These are phyloP conservation scores for Oophaga pumilio DNA, from an alignment of 2,113 vertebrate genomes.

Conservation along the genomic window DNA sequence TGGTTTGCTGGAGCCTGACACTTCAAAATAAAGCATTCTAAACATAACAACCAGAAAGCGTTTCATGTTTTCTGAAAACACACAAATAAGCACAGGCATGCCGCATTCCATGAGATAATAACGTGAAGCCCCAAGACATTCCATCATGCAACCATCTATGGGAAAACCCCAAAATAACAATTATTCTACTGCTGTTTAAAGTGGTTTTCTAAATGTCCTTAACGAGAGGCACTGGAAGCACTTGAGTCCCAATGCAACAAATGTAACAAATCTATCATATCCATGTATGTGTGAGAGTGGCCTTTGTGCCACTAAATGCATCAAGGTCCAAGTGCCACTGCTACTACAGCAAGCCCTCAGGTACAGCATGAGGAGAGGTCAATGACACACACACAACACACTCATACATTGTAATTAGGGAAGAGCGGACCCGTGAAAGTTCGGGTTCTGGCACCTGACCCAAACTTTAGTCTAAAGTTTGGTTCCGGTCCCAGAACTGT, in stretches of 20 bases:
- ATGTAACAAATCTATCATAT: too few relatives aligned
- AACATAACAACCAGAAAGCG: background rate
- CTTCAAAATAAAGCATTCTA: conserved; percentile 16
- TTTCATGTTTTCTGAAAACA: conserved; percentile 15
- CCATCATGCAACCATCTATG: background rate
- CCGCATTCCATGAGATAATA: background rate
- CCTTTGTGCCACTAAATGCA: too few relatives aligned
- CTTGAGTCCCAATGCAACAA: too few relatives aligned
- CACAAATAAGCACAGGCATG: background rate
- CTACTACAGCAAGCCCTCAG: too few relatives aligned
- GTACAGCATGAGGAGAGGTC: background rate
- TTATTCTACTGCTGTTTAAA: background rate
- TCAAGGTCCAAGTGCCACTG: too few relatives aligned
- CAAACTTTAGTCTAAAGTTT: too few relatives aligned
- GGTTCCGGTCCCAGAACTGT: too few relatives aligned
- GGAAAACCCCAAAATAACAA: background rate
- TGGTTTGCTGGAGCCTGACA: conserved; percentile 21
- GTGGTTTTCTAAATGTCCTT: background rate
- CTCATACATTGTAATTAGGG: background rate
- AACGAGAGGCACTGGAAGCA: background rate
- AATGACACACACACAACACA: background rate
- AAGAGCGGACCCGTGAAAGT: too few relatives aligned
- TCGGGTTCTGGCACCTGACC: too few relatives aligned
- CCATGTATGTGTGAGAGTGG: too few relatives aligned
- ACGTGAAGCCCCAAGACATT: background rate